Conservation (phyloP, 2,888 invertebrate genomes). For the Monochamus alternatus region DNA sequence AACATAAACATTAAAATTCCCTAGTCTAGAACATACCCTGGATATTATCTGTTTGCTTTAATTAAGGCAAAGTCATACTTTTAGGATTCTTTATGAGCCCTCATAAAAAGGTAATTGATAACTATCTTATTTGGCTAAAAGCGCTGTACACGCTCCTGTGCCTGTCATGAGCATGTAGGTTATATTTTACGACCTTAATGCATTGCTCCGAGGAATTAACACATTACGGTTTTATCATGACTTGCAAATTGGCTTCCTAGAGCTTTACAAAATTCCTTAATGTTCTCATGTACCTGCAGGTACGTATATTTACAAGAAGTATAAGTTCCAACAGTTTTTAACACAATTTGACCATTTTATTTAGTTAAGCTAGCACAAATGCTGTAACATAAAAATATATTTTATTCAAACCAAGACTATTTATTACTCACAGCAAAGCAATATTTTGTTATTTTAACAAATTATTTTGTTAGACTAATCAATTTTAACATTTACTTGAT, state of each 20-base stretch:
- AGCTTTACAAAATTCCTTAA: not conserved
- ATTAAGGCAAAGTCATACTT: not conserved
- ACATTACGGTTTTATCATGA: not conserved
- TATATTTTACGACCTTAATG: not conserved
- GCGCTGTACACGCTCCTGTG: not conserved
- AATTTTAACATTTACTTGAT: too few relatives aligned
- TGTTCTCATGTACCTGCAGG: not conserved
- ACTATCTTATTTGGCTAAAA: not conserved
- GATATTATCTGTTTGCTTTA: slow-evolving; percentile 1
- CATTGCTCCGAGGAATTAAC: not conserved
- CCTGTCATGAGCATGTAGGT: not conserved
- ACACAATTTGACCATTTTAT: too few relatives aligned
- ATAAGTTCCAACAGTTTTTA: too few relatives aligned
- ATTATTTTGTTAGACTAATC: too few relatives aligned
- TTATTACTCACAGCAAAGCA: too few relatives aligned
- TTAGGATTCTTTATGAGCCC: not conserved
- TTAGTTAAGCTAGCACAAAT: too few relatives aligned
- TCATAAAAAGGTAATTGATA: slow-evolving; percentile 3
- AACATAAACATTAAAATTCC: not conserved
- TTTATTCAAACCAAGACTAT: too few relatives aligned
- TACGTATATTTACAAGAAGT: too few relatives aligned
- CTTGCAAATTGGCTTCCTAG: not conserved
- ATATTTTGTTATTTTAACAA: too few relatives aligned
- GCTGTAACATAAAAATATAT: too few relatives aligned
- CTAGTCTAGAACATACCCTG: not conserved